Percentiles rank a stretch among this genome's conserved stretches.
These are phyloP conservation scores for Bettongia penicillata DNA, from an alignment of 2,113 vertebrate genomes.

Conservation along the genomic window DNA sequence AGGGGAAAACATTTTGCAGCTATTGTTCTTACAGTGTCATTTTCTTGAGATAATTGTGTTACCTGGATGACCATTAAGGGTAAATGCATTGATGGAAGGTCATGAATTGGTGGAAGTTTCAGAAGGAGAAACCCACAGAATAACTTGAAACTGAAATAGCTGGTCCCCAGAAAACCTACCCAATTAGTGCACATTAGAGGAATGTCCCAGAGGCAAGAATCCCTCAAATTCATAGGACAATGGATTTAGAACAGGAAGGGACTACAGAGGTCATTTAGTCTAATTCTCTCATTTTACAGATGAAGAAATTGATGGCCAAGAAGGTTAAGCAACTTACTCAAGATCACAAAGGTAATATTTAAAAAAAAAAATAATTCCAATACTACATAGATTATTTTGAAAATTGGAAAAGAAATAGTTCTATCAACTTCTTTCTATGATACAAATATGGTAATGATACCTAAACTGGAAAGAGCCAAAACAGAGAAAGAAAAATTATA, in stretches of 20 bases:
- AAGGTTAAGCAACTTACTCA: neutral
- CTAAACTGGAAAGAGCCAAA: too few species aligned
- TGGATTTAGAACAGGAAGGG: neutral
- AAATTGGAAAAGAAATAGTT: too few species aligned
- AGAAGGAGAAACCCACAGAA: neutral
- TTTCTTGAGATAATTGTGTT: neutral
- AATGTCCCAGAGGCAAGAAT: neutral
- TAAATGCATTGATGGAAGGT: neutral
- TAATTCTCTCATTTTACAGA: neutral
- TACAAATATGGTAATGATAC: too few species aligned
- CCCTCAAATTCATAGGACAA: neutral
- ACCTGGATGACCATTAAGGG: neutral
- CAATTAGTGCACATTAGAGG: neutral
- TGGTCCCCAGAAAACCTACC: neutral
- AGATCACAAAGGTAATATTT: neutral
- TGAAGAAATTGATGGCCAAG: neutral
- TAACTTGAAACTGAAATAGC: neutral
- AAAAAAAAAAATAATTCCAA: too few species aligned
- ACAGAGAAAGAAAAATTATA: too few species aligned
- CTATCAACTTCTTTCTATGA: too few species aligned
- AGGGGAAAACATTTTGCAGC: neutral
- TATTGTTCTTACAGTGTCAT: neutral
- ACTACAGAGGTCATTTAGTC: neutral
- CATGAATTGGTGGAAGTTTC: neutral
- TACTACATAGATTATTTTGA: too few species aligned